A percentile compares a stretch with the other conserved stretches of the same genome.
Conservation (phyloP, 2,113 vertebrate species). For the Serinus canaria region DNA sequence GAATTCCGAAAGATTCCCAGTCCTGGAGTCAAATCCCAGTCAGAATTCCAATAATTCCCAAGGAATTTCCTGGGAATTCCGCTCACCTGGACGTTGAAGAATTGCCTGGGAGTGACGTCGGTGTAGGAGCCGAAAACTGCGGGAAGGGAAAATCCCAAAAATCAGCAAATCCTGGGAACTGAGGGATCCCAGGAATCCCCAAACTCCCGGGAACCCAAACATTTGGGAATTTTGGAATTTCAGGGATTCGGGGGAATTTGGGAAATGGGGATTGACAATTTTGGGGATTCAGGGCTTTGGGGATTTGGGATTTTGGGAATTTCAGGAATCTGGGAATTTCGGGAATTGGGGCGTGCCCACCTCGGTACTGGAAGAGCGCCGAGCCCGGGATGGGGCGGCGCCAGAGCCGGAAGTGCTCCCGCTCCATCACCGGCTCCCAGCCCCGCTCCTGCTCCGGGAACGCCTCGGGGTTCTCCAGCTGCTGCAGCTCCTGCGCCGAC, state of each 20-base stretch:
- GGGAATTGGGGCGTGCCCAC: background rate
- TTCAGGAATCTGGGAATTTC: too few species aligned
- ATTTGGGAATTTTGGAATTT: too few species aligned
- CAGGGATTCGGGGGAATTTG: background rate
- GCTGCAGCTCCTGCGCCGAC: background rate
- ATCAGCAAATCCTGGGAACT: background rate
- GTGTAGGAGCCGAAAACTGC: background rate
- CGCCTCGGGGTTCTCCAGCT: background rate
- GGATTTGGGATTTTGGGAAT: too few species aligned
- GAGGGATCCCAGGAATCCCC: too few species aligned
- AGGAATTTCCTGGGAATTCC: background rate
- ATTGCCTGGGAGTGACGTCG: background rate
- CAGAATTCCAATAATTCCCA: background rate
- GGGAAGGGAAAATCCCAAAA: background rate
- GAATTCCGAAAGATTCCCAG: background rate
- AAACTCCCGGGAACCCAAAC: background rate
- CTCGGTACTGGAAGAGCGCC: background rate
- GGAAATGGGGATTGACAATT: too few species aligned
- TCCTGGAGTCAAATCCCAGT: background rate
- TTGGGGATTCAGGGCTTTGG: too few species aligned
- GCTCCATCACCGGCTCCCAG: background rate
- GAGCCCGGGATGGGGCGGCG: background rate
- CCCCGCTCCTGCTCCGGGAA: too few species aligned
- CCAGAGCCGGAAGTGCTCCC: background rate
- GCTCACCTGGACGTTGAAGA: background rate